phyloP scores from a whole-genome alignment of 2,113 vertebrate genomes.

The Rhadina sibilatrix region DNA sequence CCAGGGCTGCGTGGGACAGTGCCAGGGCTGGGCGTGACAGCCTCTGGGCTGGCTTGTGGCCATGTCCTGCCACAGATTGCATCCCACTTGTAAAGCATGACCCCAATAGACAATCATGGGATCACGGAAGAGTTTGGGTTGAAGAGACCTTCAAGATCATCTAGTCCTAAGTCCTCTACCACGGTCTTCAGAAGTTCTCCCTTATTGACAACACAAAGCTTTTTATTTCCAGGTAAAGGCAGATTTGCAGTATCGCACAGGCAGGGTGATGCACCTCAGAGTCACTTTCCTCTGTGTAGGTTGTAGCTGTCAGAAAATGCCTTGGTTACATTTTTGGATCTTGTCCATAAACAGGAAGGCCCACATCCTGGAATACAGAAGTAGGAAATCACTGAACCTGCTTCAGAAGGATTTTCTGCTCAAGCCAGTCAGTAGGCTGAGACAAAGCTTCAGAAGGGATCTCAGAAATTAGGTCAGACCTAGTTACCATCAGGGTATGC shows the following conservation, averaged over 20 bases:
- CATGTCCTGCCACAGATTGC: background rate
- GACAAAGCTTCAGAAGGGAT: background rate
- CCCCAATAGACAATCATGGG: background rate
- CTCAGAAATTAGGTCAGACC: background rate
- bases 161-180: background rate
- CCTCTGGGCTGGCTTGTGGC: background rate
- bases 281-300: background rate
- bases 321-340: background rate
- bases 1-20: background rate
- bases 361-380: background rate
- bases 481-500: background rate
- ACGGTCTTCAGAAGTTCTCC: background rate
- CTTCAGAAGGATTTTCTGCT: background rate
- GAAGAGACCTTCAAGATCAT: background rate
- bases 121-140: background rate
- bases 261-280: background rate
- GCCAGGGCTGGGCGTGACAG: background rate
- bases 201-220: accelerated
- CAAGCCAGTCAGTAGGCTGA: background rate
- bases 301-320: background rate
- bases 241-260: too few relatives aligned
- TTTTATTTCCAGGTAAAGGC: background rate
- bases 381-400: background rate
- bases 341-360: accelerated
- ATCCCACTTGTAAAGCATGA: too few relatives aligned